Evolutionary conservation across 2,113 vertebrate species (phyloP).

Genomic region (Sarotherodon lohbergeri): DNA sequence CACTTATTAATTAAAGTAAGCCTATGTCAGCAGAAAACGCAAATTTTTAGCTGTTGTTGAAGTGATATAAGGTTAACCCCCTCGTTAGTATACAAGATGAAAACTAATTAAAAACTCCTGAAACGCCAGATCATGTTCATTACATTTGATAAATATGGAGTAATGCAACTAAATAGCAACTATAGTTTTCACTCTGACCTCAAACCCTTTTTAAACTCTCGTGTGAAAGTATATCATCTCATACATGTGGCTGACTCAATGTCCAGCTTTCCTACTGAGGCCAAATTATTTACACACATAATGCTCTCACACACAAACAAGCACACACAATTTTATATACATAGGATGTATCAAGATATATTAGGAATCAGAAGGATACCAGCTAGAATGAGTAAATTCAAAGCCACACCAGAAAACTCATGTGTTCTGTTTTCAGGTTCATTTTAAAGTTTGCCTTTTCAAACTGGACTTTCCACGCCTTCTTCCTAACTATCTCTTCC

Average conservation of each 20-base stretch:
- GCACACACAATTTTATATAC: not conserved
- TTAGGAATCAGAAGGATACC: not conserved
- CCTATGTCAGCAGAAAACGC: fast-evolving
- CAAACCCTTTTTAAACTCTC: not conserved
- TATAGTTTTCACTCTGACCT: not conserved
- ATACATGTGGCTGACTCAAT: not conserved
- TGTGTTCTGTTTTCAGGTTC: not conserved
- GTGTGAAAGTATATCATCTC: not conserved
- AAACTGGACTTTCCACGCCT: not conserved
- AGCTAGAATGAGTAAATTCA: not conserved
- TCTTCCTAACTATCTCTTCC: not conserved
- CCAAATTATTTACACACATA: not conserved
- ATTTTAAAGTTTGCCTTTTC: not conserved
- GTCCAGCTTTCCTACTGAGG: not conserved
- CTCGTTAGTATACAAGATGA: not conserved
- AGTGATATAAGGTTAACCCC: not conserved
- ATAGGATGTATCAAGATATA: not conserved
- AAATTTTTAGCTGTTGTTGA: not conserved
- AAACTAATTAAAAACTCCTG: not conserved
- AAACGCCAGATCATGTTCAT: fast-evolving
- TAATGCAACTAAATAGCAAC: not conserved
- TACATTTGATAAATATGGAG: not conserved
- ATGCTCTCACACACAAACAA: fast-evolving
- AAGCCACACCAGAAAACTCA: not conserved
- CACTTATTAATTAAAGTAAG: not conserved